Base-by-base conservation (phyloP, 1,140 invertebrate species). In the Medauroidea extradentata region DNA sequence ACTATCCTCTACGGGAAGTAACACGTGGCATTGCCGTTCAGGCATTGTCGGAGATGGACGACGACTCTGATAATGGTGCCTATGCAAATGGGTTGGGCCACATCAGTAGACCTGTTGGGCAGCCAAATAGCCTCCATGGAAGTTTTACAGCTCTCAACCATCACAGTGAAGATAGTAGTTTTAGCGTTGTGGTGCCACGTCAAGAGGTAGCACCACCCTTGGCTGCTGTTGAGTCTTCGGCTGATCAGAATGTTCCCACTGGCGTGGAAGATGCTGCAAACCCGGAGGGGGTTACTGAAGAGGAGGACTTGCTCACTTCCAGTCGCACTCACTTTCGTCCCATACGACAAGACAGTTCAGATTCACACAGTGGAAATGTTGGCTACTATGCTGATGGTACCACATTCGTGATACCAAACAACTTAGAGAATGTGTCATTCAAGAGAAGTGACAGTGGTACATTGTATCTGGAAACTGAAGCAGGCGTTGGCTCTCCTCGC, bases 251-350 rank as follows among this genome's bases (percentile, higher is more conserved):
- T 2, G 13, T 24, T 0, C 18, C 21, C 19, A 16, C 25, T 8
- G 11, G 53, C 25, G n/a, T 16, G 18, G 9, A 21, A 24, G 34
- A 21, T 43, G n/a, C 14, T 41, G 29, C 23, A 1, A n/a, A 2
- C 19, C 0, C 29, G 19, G 39, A 27, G 29, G 53, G 53, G 25
- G 39, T 34, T 9, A 25, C 21, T 50, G 78, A 80, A 39, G 79
- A 86, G 23, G 87, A 90, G 70, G 84, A 88, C 72, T 71, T 89
- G 51, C 73, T 89, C 23, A 87, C 83, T 13, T 88, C 87, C 1
- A 75, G 81, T 53, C 80, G 82, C 48, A 89, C 87, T 49, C 88
- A 90, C 72, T 91, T 91, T 76, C 81, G 81, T 57, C 88, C 88
- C 2, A 90, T 90, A 61, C 82, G 82, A 67, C 74, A 78, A 60